phyloP scores from a whole-genome alignment of 2,797 vertebrate genomes.

The Neoniphon sammara region DNA sequence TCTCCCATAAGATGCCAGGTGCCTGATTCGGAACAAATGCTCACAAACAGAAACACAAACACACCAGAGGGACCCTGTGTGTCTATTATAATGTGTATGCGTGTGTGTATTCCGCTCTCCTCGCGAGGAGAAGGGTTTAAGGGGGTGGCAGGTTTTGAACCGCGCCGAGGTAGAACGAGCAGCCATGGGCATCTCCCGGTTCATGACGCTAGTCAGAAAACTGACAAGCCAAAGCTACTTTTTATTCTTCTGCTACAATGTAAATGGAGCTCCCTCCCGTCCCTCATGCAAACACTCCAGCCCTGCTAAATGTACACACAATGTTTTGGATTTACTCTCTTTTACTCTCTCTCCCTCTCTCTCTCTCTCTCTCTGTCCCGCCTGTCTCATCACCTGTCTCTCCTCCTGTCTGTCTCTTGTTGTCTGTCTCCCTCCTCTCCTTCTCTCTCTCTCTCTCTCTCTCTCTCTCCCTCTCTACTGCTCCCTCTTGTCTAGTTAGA shows the following conservation, averaged over 20 bases:
- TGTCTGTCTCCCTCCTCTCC: not conserved
- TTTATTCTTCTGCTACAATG: conserved; percentile 73
- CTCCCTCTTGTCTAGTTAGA: conserved; percentile 77
- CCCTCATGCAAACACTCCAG: conserved; percentile 67
- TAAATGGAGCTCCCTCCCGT: conserved; percentile 71
- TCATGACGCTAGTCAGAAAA: conserved; percentile 82
- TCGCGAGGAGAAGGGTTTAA: conserved; percentile 46
- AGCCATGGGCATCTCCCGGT: conserved; percentile 78
- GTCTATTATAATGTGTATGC: conserved; percentile 22
- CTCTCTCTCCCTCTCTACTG: conserved; percentile 32
- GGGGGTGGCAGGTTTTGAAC: conserved; percentile 72
- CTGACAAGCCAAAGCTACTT: conserved; percentile 82
- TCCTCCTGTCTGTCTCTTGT: conserved; percentile 27
- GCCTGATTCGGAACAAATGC: conserved; percentile 84
- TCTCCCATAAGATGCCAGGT: conserved; percentile 73
- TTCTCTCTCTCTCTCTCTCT: conserved; percentile 5
- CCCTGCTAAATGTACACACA: conserved; percentile 57
- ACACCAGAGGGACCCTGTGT: conserved; percentile 65
- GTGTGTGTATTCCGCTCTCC: conserved; percentile 30
- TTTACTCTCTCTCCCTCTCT: conserved; percentile 15
- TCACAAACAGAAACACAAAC: conserved; percentile 81
- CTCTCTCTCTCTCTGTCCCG: conserved; percentile 2
- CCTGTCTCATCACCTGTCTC: not conserved
- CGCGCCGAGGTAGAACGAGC: conserved; percentile 75
- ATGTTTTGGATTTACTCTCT: conserved; percentile 45